Percentiles rank a stretch among this genome's conserved stretches.
These are phyloP conservation scores for Alces alces DNA, from an alignment of 2,113 vertebrate genomes.

Conservation along the genomic window DNA sequence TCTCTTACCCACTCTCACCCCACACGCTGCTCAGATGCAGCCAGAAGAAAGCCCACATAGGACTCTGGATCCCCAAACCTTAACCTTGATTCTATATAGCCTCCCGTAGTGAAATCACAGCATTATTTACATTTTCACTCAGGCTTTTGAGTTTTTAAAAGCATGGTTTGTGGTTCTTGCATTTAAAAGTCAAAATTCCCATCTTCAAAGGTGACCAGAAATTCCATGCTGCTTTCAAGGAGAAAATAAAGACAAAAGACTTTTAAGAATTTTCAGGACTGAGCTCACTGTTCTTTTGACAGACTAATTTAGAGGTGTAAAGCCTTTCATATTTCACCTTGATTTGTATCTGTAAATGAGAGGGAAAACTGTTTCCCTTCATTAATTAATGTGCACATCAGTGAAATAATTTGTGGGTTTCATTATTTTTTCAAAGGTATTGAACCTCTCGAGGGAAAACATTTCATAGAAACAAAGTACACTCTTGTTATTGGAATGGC, in stretches of 20 bases:
- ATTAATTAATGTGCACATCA: conserved; percentile 49
- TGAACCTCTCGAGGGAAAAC: conserved; percentile 30
- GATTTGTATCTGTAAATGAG: conserved; percentile 39
- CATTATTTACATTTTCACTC: neutral
- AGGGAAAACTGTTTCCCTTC: conserved; percentile 1
- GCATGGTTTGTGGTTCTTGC: neutral
- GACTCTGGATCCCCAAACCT: neutral
- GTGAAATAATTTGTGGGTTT: conserved; percentile 23
- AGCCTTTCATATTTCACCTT: conserved; percentile 25
- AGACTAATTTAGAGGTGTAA: neutral
- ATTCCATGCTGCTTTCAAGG: neutral
- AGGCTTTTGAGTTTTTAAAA: conserved; percentile 44
- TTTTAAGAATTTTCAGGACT: neutral
- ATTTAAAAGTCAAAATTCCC: conserved; percentile 60
- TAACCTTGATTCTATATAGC: neutral
- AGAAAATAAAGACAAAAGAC: neutral
- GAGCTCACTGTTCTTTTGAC: neutral
- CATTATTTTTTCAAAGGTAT: conserved; percentile 45
- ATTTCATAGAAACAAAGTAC: neutral
- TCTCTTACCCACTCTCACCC: rapidly evolving
- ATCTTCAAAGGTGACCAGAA: conserved; percentile 38
- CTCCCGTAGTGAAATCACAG: neutral
- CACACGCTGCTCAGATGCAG: rapidly evolving
- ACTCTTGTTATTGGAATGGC: conserved; percentile 14
- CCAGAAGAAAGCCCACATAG: neutral